Base-by-base conservation (phyloP, 2,113 vertebrate species). In the Channa maculata region DNA sequence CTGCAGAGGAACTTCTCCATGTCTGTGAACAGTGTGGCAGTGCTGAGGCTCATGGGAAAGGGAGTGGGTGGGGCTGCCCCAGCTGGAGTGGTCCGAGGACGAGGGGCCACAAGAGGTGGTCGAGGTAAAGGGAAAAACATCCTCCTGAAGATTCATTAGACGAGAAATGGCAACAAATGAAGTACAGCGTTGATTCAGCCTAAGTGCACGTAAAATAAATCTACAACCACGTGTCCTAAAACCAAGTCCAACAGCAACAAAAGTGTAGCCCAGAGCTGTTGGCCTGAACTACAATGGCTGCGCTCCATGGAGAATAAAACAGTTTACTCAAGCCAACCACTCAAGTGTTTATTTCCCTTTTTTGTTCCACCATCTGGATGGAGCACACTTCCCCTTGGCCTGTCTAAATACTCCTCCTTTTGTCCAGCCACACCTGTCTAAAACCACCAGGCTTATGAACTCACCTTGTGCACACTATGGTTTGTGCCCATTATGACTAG, bases 1-100 rank as follows among this genome's bases (percentile, higher is more conserved):
- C 65, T n/a, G 50, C 95, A 97, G 96, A 95, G 96, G 89, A 97
- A 97, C 92, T 97, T 97, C 94, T 97, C 96, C 89, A 95, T 97
- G 94, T 97, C 96, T 64, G 96, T 98, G 92, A 98, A 98, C 92
- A 98, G 96, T 58, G 95, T 96, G 89, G 96, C 96, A 5, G 96
- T 98, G 88, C 93, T 97, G 84, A 95, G 96, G 91, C 95, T 98
- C 78, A 97, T 97, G 96, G 96, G 96, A 67, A 96, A 97, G 88
- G 96, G 96, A 70, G 90, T 94, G 73, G 86, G 93, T 2, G 95
- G 92, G 6, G 86, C 95, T 3, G 74, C 95, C 46, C 92, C 95
- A 1, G 90, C 93, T 1, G 93, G 95, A 48, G 88, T 95, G 75
- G 90, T 94, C 71, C 92, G 96, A 59, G 96, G 96, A 79, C 93